These are phyloP conservation scores for Choloepus hoffmanni DNA, from an alignment of 2,113 vertebrate species.

Conservation along the genomic window DNA sequence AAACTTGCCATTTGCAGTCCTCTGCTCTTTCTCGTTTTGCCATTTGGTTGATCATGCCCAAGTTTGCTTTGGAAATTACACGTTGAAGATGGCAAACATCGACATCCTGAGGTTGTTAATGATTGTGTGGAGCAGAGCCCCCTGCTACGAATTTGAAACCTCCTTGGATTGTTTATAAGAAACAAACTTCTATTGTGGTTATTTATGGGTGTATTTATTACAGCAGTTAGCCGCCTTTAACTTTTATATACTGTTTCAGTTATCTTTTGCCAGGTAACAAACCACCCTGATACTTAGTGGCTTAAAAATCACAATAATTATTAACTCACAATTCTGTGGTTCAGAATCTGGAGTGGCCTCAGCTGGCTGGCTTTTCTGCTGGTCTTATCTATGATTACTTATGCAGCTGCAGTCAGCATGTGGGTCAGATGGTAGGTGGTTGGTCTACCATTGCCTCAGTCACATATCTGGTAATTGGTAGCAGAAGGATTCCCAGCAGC, in stretches of 20 bases:
- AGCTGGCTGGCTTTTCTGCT: too few relatives aligned
- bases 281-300: not conserved
- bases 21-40: not conserved
- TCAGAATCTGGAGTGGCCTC: not conserved
- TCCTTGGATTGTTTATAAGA: not conserved
- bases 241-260: not conserved
- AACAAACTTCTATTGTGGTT: not conserved
- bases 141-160: not conserved
- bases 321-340: not conserved
- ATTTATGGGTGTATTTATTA: not conserved
- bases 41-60: not conserved
- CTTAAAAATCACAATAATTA: conserved; percentile 38
- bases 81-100: not conserved
- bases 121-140: not conserved
- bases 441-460: not conserved
- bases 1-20: not conserved
- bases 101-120: not conserved
- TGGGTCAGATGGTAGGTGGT: not conserved
- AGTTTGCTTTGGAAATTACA: not conserved
- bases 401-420: not conserved
- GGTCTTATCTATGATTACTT: not conserved
- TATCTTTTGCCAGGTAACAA: conserved; percentile 10
- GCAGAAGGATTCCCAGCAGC: not conserved
- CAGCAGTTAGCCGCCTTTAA: not conserved
- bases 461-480: not conserved